These are phyloP conservation scores for Monomorium pharaonis DNA, from an alignment of 1,140 invertebrate genomes.

Conservation along the genomic window DNA sequence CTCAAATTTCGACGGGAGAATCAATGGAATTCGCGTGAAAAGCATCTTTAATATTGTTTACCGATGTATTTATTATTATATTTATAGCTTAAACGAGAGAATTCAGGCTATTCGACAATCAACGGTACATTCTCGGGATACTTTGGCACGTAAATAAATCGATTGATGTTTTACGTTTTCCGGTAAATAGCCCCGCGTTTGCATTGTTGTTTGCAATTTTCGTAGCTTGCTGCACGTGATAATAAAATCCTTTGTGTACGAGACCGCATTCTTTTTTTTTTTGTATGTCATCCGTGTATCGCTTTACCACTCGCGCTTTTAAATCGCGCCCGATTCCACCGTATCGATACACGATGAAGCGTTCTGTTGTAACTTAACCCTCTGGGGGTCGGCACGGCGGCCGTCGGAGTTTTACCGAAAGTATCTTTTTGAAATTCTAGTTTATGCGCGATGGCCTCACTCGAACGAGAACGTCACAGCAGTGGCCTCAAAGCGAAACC, in stretches of 20 bases:
- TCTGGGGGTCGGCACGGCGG: not conserved
- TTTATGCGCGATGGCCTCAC: not conserved
- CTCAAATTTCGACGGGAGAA: not conserved
- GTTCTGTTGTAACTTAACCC: conserved; percentile 34
- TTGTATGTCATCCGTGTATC: not conserved
- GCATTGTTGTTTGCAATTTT: conserved; percentile 31
- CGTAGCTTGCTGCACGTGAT: conserved; percentile 24
- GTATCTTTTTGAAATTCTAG: conserved; percentile 35
- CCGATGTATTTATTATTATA: not conserved
- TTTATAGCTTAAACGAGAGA: not conserved
- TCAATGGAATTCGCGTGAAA: not conserved
- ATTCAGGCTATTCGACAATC: not conserved
- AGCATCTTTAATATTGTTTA: not conserved
- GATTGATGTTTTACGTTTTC: conserved; percentile 24
- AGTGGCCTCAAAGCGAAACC: conserved; percentile 6
- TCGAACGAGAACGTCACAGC: not conserved
- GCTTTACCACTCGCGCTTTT: conserved; percentile 47
- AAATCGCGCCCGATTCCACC: conserved; percentile 38
- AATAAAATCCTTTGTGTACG: conserved; percentile 53
- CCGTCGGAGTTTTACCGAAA: not conserved
- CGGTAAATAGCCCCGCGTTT: conserved; percentile 8
- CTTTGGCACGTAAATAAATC: not conserved
- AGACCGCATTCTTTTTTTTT: conserved; percentile 3
- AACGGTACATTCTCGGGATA: not conserved
- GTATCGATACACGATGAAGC: conserved; percentile 14